Evolutionary conservation across 2,888 invertebrate genomes (phyloP).

Genomic region (Acrocyrtus sp.): DNA sequence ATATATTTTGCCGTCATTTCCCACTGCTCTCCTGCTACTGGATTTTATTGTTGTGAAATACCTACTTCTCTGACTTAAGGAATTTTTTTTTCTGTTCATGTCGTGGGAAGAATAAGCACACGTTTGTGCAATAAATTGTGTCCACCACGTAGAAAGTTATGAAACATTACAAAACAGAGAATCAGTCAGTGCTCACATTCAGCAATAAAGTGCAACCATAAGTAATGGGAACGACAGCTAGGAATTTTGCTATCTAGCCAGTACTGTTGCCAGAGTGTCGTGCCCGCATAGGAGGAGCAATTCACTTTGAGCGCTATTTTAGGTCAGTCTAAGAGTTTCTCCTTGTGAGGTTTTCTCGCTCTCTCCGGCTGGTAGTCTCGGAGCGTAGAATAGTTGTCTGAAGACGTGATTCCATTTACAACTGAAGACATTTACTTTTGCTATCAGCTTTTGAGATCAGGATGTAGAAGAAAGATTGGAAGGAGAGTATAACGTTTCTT

Average conservation of each 20-base stretch:
- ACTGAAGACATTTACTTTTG: no score
- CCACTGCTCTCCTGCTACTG: conserved; percentile 14
- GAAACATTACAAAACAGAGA: not conserved
- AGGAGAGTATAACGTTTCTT: no score
- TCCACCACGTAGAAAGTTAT: not conserved
- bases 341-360: not conserved
- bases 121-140: conserved; percentile 28
- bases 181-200: no score
- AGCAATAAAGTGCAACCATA: conserved; percentile 30
- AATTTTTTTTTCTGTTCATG: no score
- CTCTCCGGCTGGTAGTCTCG: not conserved
- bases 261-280: not conserved
- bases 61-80: no score
- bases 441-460: no score
- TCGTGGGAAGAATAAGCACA: not conserved
- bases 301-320: no score
- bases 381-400: not conserved
- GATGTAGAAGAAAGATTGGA: no score
- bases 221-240: conserved; percentile 29
- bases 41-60: conserved; percentile 3
- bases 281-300: not conserved
- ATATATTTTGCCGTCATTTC: not conserved
- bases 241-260: not conserved
- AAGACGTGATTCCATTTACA: no score
- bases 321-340: not conserved